These are phyloP conservation scores for Papilio demoleus DNA, from an alignment of 2,888 invertebrate species.

Conservation along the genomic window DNA sequence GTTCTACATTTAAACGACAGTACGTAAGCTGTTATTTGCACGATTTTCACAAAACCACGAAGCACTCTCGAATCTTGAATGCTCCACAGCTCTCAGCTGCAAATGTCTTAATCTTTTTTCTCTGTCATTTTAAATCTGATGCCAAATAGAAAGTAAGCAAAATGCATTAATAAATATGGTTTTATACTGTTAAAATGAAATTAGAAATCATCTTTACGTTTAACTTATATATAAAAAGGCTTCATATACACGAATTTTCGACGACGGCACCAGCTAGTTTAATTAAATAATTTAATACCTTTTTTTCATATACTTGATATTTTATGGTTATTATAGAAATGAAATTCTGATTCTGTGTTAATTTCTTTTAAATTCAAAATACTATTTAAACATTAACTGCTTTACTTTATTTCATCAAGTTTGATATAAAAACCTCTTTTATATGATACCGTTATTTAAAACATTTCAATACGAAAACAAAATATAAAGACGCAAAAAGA, in stretches of 20 bases:
- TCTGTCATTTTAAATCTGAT: background rate
- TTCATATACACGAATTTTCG: background rate
- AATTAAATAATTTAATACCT: too few species aligned
- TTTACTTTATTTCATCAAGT: background rate
- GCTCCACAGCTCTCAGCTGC: constrained; percentile 19
- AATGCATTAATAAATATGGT: background rate
- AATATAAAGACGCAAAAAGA: constrained; percentile 14
- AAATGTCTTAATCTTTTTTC: constrained; percentile 11
- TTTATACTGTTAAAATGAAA: background rate
- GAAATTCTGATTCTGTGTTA: background rate
- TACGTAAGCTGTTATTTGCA: constrained; percentile 11
- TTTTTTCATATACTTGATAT: background rate
- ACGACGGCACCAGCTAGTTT: background rate
- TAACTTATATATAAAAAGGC: too few species aligned
- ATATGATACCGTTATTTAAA: constrained; percentile 13
- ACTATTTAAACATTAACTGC: background rate
- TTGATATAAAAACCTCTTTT: constrained; percentile 4
- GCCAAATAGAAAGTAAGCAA: background rate
- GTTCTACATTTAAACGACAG: constrained; percentile 22
- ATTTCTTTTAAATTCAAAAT: background rate
- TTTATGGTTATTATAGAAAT: background rate
- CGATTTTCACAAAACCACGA: background rate
- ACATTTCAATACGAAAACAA: constrained; percentile 24
- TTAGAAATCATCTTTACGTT: background rate
- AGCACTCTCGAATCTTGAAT: constrained; percentile 5